phyloP scores from a whole-genome alignment of 2,113 vertebrate species.

The Oostethus manadensis region DNA sequence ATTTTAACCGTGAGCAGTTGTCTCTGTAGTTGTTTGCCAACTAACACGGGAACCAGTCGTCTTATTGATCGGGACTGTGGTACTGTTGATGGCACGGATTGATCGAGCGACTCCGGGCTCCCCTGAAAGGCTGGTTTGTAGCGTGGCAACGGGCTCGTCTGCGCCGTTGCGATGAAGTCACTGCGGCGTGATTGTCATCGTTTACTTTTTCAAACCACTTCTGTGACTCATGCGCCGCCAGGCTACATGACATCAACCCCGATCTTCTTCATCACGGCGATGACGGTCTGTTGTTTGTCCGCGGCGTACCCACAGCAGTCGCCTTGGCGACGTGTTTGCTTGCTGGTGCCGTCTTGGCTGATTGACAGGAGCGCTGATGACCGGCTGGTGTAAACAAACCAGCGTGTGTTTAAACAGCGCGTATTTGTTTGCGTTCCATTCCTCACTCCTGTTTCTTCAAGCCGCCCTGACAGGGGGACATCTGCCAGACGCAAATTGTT shows the following conservation, averaged over 20 bases:
- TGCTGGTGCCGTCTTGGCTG: conserved; percentile 41
- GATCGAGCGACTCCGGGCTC: no score
- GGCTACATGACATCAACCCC: conserved; percentile 21
- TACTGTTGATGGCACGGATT: no score
- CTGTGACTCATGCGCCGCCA: conserved; percentile 33
- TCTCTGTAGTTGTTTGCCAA: no score
- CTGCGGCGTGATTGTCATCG: conserved; percentile 16
- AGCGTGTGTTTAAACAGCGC: conserved; percentile 47
- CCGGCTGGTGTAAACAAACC: conserved; percentile 62
- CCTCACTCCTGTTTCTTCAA: conserved; percentile 44
- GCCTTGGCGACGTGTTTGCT: conserved; percentile 56
- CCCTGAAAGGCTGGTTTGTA: not conserved
- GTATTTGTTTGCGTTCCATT: conserved; percentile 53
- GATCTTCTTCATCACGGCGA: conserved; percentile 14
- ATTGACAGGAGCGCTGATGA: conserved; percentile 59
- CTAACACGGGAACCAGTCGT: no score
- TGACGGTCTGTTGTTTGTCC: conserved; percentile 30
- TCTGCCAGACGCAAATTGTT: conserved; percentile 53
- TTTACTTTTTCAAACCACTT: not conserved
- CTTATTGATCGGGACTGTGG: no score
- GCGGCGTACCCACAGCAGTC: conserved; percentile 21
- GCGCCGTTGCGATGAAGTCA: conserved; percentile 26
- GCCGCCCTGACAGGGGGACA: conserved; percentile 41
- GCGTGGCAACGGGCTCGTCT: conserved; percentile 19
- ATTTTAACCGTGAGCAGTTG: no score